Evolutionary conservation across 2,113 vertebrate species (phyloP).

Genomic region (Clarias gariepinus): DNA sequence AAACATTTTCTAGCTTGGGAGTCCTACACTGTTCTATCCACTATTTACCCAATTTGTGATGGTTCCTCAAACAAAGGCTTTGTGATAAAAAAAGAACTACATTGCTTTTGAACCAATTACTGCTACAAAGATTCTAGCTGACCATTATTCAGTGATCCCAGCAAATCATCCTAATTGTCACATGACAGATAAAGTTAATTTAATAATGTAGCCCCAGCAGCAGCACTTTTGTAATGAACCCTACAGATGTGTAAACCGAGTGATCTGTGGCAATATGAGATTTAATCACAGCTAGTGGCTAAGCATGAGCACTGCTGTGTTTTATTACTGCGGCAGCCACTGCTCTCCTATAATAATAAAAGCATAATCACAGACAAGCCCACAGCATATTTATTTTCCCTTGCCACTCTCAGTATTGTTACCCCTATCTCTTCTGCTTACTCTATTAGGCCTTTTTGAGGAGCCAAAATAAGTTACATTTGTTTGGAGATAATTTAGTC

Average conservation of each 20-base stretch:
- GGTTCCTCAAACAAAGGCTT: not conserved
- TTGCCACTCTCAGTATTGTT: conserved; percentile 50
- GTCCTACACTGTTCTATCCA: too few species aligned
- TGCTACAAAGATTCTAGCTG: conserved; percentile 12
- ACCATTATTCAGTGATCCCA: conserved; percentile 14
- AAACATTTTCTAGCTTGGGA: not conserved
- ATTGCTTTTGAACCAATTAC: not conserved
- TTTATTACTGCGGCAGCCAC: conserved; percentile 61
- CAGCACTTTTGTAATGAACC: conserved; percentile 27
- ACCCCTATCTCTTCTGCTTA: conserved; percentile 14
- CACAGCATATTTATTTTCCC: conserved; percentile 68
- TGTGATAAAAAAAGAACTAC: conserved; percentile 7
- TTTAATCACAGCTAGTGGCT: conserved; percentile 57
- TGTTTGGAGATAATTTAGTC: conserved; percentile 35
- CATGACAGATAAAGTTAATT: conserved; percentile 41
- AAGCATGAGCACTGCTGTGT: conserved; percentile 61
- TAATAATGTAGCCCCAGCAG: conserved; percentile 13
- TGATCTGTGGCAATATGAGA: conserved; percentile 54
- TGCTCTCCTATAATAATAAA: conserved; percentile 65
- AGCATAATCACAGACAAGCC: conserved; percentile 69
- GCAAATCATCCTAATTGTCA: conserved; percentile 46
- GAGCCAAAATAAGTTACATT: conserved; percentile 20
- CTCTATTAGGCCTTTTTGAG: conserved; percentile 22
- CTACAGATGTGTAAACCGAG: conserved; percentile 42
- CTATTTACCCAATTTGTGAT: not conserved